Base-by-base conservation (phyloP, 2,888 invertebrate species). In the Lymantria dispar region DNA sequence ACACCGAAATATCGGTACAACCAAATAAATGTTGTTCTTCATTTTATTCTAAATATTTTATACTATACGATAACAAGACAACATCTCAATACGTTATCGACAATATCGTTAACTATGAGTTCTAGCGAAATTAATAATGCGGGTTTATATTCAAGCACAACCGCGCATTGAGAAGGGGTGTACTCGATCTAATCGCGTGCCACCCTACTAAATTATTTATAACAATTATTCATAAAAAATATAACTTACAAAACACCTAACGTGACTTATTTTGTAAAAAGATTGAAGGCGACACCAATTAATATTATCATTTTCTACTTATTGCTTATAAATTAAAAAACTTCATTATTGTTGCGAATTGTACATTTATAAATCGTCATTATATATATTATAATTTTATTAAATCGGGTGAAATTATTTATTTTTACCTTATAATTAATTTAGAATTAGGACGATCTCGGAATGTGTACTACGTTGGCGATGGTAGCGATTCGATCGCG, bases 1-100 rank as follows among this genome's bases (percentile, higher is more conserved):
- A 68, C 62, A 64, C 59, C 58, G 60, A 70, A 68, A 72, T 70
- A 69, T 72, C 72, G 68, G 72, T 61, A 59, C 57, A 63, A 61
- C 61, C 53, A 66, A n/a, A 63, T 67, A 63, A 61, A 70, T 47
- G 55, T 67, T 67, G 64, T 41, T 52, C n/a, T n/a, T 58, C 56
- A 55, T 22, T 22, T 3, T 22, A n/a, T 8, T 59, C 70, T 67
- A 67, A 58, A 50, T 53, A 60, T 44, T 62, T 57, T 48, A 58
- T 56, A 49, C 50, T 58, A 59, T 51, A 58, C 52, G 60, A 69
- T 60, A 52, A 49, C 22, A 59, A 67, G 68, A 70, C 58, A 55
- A 56, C 56, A 61, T 67, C 68, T 63, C 66, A 63, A 50, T 63
- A n/a, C 50, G 60, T 67, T 57, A 54, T 52, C 55, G 54, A 50